Evolutionary conservation across 2,797 vertebrate species (phyloP), one percentile per base, ranked within the genome.

Genomic region (Pangasius mekongensis): DNA sequence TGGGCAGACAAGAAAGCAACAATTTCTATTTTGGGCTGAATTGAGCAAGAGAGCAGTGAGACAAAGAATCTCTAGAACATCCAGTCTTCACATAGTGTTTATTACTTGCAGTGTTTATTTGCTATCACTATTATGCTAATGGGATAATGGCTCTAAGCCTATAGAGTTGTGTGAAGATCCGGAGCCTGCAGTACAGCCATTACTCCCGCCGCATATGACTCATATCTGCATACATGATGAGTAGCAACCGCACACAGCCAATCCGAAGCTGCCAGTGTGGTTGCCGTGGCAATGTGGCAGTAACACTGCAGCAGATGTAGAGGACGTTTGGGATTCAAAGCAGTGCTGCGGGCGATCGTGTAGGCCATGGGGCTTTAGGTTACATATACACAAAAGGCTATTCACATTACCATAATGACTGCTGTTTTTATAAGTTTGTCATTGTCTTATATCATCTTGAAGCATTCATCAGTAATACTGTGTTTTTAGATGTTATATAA

Each of bases 271-370:
- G 56, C 87, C 77, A 13, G 82, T 83, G 43, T 76, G 88, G 92
- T 93, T 89, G 88, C 92, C 71, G 90, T 92, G 90, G 91, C 69
- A 90, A 91, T 77, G 67, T 86, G 86, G 89, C 89, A 87, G 86
- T 89, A 56, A 87, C 84, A 90, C 84, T 86, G 90, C 92, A 92
- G 92, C 91, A 89, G 87, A 90, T 89, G 81, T 89, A 78, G 88
- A 86, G 89, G 78, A 69, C 86, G 56, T 87, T 85, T 86, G 73
- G 69, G 66, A 88, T 43, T 67, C 16, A 56, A 83, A 73, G 76
- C 73, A 67, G 43, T 83, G 77, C 67, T 89, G 90, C 85, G 62
- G 84, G 87, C 76, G 30, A 73, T 84, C 13, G 39, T 77, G 67
- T 83, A 86, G 80, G 56, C 74, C 33, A 4, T 49, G 18, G 47